These are phyloP conservation scores for Nemotelus nigrinus DNA, from an alignment of 2,888 invertebrate genomes.

Conservation along the genomic window DNA sequence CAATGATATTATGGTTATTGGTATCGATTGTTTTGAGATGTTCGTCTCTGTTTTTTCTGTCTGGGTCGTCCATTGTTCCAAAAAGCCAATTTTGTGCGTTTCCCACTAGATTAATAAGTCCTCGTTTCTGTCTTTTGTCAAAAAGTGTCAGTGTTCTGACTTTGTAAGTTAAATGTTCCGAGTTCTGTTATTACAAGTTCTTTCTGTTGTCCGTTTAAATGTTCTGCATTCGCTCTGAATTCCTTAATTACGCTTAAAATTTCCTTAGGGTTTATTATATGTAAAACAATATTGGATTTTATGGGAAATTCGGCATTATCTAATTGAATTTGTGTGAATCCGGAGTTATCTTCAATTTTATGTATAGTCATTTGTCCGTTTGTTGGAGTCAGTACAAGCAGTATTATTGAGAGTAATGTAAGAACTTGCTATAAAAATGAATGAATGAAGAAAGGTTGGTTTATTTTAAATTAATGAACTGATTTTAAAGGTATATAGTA, in stretches of 20 bases:
- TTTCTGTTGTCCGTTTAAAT: slow-evolving; percentile 29
- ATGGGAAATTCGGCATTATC: background rate
- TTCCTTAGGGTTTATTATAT: slow-evolving; percentile 19
- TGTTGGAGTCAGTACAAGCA: no score
- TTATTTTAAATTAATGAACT: no score
- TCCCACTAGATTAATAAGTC: slow-evolving; percentile 38
- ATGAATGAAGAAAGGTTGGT: no score
- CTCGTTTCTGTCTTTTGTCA: slow-evolving; percentile 44
- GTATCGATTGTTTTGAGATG: slow-evolving; percentile 32
- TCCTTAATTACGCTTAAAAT: slow-evolving; percentile 14
- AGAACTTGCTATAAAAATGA: no score
- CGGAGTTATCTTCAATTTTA: no score
- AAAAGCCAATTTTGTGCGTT: slow-evolving; percentile 40
- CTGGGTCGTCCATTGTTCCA: slow-evolving; percentile 43
- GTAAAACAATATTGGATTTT: slow-evolving; percentile 20
- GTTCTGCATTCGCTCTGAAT: slow-evolving; percentile 13
- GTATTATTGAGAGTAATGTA: no score
- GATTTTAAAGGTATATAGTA: no score
- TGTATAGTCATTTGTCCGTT: no score
- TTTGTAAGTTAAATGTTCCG: slow-evolving; percentile 24
- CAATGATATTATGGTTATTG: slow-evolving; percentile 41
- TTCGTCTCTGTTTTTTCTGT: slow-evolving; percentile 40
- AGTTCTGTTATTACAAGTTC: slow-evolving; percentile 19
- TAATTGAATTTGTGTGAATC: no score
- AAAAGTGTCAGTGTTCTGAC: slow-evolving; percentile 16